Evolutionary conservation across 2,888 invertebrate genomes (phyloP).

Genomic region (Gandaritis pyraliata): DNA sequence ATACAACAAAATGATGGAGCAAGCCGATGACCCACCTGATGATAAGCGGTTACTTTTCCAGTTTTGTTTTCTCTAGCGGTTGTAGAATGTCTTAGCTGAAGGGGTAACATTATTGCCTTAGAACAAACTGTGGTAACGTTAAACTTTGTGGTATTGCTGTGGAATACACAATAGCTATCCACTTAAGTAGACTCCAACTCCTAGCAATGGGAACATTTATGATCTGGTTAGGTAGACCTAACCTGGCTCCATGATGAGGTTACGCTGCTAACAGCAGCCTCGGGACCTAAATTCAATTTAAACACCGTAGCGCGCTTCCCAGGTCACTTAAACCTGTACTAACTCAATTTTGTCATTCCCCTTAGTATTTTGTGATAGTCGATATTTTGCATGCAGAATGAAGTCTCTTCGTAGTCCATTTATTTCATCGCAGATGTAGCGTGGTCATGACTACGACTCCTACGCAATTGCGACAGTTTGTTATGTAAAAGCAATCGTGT

Average conservation of each 20-base stretch:
- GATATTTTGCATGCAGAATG: not conserved
- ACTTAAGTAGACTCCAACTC: not conserved
- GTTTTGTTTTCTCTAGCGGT: too few species aligned
- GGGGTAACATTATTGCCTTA: too few species aligned
- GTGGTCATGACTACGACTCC: too few species aligned
- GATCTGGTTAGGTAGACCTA: not conserved
- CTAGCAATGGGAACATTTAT: not conserved
- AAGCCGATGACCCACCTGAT: too few species aligned
- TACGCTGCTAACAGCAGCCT: slow-evolving; percentile 4
- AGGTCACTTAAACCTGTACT: slow-evolving; percentile 10
- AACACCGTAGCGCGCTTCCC: not conserved
- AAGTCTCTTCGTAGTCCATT: not conserved
- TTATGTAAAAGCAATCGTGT: too few species aligned
- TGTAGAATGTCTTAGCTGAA: too few species aligned
- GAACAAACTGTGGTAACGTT: not conserved
- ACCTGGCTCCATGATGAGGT: slow-evolving; percentile 8
- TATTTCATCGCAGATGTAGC: too few species aligned
- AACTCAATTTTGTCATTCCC: slow-evolving; percentile 7
- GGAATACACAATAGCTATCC: not conserved
- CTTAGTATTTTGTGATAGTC: not conserved
- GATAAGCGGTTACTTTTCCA: too few species aligned
- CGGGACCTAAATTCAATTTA: slow-evolving; percentile 15
- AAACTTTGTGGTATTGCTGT: not conserved
- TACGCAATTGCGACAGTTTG: too few species aligned
- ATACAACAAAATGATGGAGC: too few species aligned